phyloP scores from a whole-genome alignment of 2,888 invertebrate species.

The Sminthurinus aureus region DNA sequence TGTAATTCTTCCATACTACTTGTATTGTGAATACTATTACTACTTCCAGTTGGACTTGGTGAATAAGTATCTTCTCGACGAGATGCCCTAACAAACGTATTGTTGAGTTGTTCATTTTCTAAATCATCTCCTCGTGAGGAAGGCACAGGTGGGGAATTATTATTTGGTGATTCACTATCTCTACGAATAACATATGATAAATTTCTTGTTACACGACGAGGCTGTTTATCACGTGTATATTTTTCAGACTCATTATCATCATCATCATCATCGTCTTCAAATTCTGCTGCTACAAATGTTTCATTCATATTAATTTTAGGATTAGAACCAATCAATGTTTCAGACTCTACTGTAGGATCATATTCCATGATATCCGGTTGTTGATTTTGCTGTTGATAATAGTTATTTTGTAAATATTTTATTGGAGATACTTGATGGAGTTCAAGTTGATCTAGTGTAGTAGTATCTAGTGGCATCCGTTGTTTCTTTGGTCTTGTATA shows the following conservation, averaged over 20 bases:
- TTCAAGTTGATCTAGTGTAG: background rate
- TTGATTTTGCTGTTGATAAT: background rate
- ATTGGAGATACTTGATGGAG: conserved; percentile 43
- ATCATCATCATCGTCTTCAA: conserved; percentile 31
- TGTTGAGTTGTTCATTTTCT: conserved; percentile 23
- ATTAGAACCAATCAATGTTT: conserved; percentile 23
- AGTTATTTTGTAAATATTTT: background rate
- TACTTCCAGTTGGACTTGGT: conserved; percentile 42
- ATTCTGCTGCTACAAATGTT: conserved; percentile 44
- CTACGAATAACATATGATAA: conserved; percentile 53
- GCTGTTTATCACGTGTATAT: conserved; percentile 21
- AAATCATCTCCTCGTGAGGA: conserved; percentile 15
- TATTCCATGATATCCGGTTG: background rate
- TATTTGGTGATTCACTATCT: conserved; percentile 49
- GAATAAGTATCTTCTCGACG: conserved; percentile 39
- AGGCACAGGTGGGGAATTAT: conserved; percentile 39
- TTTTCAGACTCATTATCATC: conserved; percentile 8
- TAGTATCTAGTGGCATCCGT: conserved; percentile 43
- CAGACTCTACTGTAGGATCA: conserved; percentile 16
- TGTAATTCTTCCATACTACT: conserved; percentile 45
- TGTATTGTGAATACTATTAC: conserved; percentile 41
- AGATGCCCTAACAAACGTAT: conserved; percentile 26
- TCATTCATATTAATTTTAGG: conserved; percentile 49
- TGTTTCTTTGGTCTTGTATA: conserved; percentile 54
- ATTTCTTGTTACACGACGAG: conserved; percentile 50